Evolutionary conservation across 2,888 invertebrate genomes (phyloP).

Genomic region (Tetragonisca angustula): DNA sequence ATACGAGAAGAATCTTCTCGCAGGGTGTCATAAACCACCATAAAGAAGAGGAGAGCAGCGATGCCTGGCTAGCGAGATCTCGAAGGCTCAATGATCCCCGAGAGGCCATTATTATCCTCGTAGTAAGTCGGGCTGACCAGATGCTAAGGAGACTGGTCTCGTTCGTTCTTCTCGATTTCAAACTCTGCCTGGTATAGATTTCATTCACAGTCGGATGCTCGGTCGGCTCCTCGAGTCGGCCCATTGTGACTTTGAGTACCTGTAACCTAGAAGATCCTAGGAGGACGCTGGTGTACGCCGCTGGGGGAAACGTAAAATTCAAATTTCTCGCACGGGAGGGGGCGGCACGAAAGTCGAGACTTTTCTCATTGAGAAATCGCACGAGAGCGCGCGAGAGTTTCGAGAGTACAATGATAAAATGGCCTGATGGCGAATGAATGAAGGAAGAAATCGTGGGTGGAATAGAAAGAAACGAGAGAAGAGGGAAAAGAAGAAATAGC

Average conservation of each 20-base stretch:
- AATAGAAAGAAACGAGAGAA: neutral
- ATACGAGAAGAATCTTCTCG: conserved; percentile 46
- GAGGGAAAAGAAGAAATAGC: conserved; percentile 35
- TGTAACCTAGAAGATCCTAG: conserved; percentile 76
- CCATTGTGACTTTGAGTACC: conserved; percentile 81
- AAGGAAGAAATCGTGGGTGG: conserved; percentile 9
- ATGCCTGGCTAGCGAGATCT: conserved; percentile 33
- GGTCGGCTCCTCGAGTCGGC: conserved; percentile 60
- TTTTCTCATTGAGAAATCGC: conserved; percentile 47
- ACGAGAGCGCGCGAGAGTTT: neutral
- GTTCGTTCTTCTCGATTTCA: conserved; percentile 32
- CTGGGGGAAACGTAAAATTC: conserved; percentile 75
- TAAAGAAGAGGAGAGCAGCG: conserved; percentile 59
- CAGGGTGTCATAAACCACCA: conserved; percentile 58
- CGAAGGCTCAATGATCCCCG: conserved; percentile 66
- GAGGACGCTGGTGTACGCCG: neutral
- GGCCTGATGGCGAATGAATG: neutral
- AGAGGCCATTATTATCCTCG: conserved; percentile 73
- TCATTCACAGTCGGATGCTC: conserved; percentile 64
- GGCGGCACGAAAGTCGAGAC: conserved; percentile 18
- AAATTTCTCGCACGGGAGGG: conserved; percentile 75
- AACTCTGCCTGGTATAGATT: conserved; percentile 71
- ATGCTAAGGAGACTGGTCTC: conserved; percentile 65
- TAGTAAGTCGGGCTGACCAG: conserved; percentile 79
- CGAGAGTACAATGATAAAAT: conserved; percentile 59